Percentiles rank a stretch among this genome's conserved stretches.
Evolutionary conservation across 2,888 invertebrate genomes (phyloP).

Genomic region (Patella caerulea): DNA sequence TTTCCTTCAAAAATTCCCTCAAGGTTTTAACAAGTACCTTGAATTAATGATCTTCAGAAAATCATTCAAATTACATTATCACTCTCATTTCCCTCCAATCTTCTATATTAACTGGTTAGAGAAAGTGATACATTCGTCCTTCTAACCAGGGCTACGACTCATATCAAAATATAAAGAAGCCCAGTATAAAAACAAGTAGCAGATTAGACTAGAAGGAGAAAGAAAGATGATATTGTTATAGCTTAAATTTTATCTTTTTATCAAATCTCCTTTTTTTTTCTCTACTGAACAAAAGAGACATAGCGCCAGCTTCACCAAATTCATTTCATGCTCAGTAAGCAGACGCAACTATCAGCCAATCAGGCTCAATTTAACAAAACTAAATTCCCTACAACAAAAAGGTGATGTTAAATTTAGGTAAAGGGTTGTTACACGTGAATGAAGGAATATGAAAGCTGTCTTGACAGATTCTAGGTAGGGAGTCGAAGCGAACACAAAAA

Average conservation of each 20-base stretch:
- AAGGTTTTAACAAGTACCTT: conserved; percentile 10
- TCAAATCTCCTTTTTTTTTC: neutral
- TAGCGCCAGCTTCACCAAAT: conserved; percentile 10
- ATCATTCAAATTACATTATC: conserved; percentile 11
- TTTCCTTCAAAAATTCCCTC: conserved; percentile 1
- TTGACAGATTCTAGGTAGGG: conserved; percentile 10
- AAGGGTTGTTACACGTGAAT: neutral
- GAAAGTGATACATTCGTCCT: no score
- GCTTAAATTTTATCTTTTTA: conserved; percentile 9
- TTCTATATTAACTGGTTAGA: no score
- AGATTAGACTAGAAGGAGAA: neutral
- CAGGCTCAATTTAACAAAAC: conserved; percentile 8
- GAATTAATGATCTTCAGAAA: conserved; percentile 10
- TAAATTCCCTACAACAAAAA: neutral
- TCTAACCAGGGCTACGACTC: no score
- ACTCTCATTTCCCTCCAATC: no score
- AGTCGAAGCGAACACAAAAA: neutral
- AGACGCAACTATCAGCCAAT: conserved; percentile 1
- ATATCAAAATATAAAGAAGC: neutral
- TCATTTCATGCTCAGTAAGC: conserved; percentile 12
- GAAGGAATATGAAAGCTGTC: conserved; percentile 7
- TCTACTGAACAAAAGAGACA: neutral
- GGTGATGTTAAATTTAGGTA: conserved; percentile 5
- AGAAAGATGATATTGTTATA: conserved; percentile 1
- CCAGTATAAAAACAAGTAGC: neutral